Conservation (phyloP, 2,888 invertebrate species). For the Andrena hattorfiana region DNA sequence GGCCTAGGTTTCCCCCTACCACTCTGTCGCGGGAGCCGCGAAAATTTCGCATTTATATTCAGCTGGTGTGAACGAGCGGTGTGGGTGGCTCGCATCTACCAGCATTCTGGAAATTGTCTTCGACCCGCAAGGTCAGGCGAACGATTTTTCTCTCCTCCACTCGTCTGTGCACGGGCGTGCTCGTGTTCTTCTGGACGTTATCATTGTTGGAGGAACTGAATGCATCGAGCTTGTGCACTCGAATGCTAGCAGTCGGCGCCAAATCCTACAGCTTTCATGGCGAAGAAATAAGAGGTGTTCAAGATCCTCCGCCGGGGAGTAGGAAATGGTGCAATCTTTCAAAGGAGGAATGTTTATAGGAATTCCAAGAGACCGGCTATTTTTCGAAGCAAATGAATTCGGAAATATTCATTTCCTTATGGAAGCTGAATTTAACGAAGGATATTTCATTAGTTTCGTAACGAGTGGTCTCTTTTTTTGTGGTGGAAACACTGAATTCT, state of each 20-base stretch:
- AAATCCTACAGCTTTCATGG: constrained; percentile 2
- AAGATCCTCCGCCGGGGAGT: neutral
- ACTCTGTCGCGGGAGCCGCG: constrained; percentile 11
- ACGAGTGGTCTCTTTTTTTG: too few relatives aligned
- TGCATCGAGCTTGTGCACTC: neutral
- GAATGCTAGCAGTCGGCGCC: neutral
- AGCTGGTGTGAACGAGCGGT: constrained; percentile 39
- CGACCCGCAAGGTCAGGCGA: constrained; percentile 54
- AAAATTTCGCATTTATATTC: constrained; percentile 72
- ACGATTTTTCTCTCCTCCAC: constrained; percentile 24
- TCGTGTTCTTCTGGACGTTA: neutral
- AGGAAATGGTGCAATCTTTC: neutral
- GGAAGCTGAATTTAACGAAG: neutral
- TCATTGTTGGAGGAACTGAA: constrained; percentile 2
- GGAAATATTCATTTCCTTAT: neutral
- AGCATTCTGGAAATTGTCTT: constrained; percentile 58
- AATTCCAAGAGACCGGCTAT: neutral
- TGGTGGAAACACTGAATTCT: too few relatives aligned
- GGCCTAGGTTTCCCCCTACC: constrained; percentile 16
- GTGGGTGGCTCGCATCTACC: constrained; percentile 26
- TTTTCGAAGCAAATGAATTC: neutral
- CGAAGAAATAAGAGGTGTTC: constrained; percentile 18
- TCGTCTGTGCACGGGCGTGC: too few relatives aligned
- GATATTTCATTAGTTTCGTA: neutral
- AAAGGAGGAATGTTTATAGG: neutral